Conservation (phyloP, 2,888 invertebrate genomes). For the Chrysomela aeneicollis region DNA sequence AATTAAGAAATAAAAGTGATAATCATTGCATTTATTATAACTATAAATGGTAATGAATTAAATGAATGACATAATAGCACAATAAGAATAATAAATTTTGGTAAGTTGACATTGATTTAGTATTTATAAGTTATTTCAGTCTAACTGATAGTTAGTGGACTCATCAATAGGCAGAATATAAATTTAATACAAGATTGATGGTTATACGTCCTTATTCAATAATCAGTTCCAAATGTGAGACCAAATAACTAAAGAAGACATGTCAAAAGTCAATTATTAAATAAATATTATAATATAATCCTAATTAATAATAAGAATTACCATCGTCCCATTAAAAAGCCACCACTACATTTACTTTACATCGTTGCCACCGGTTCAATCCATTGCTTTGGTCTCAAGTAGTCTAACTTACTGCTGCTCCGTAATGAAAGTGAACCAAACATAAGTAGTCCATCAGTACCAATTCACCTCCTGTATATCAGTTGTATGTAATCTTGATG, state of each 20-base stretch:
- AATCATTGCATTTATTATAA: not conserved
- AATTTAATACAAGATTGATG: not conserved
- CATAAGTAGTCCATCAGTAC: not conserved
- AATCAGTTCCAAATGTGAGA: conserved; percentile 38
- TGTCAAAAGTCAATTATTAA: conserved; percentile 38
- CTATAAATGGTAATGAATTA: not conserved
- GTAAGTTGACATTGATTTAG: too few species aligned
- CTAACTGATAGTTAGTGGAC: not conserved
- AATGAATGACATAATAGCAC: not conserved
- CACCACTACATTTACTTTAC: not conserved
- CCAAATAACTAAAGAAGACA: conserved; percentile 34
- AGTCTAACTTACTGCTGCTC: conserved; percentile 35
- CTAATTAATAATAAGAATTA: conserved; percentile 34
- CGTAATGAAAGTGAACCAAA: conserved; percentile 37
- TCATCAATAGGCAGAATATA: not conserved
- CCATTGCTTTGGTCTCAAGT: conserved; percentile 36
- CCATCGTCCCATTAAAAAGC: conserved; percentile 2
- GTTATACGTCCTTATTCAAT: conserved; percentile 11
- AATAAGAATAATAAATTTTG: not conserved
- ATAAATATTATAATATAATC: conserved; percentile 39
- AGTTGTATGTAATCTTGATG: too few species aligned
- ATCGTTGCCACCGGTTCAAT: conserved; percentile 24
- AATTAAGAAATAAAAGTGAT: conserved; percentile 1
- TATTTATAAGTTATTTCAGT: too few species aligned
- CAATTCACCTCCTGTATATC: too few species aligned